These are phyloP conservation scores for Galago senegalensis DNA, from an alignment of 2,797 vertebrate genomes.

Conservation along the genomic window DNA sequence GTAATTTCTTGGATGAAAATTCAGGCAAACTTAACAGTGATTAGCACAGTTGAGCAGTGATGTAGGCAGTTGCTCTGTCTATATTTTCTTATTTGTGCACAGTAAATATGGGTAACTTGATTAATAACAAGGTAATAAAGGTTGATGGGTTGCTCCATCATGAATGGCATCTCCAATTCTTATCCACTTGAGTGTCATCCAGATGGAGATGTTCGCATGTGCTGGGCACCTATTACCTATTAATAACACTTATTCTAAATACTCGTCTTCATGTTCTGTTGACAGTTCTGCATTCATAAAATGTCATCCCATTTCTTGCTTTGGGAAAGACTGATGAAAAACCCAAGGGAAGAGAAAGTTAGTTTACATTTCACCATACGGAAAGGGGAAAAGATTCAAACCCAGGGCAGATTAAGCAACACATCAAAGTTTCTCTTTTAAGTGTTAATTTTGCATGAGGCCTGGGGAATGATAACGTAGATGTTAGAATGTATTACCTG, in stretches of 20 bases:
- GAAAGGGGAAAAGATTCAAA: conserved; percentile 11
- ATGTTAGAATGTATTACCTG: conserved; percentile 59
- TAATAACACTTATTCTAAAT: not conserved
- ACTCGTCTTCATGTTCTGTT: not conserved
- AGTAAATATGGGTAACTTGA: not conserved
- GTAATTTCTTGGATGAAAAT: conserved; percentile 1
- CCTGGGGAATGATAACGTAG: conserved; percentile 55
- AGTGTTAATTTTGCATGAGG: conserved; percentile 72
- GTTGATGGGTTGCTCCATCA: not conserved
- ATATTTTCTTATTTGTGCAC: not conserved
- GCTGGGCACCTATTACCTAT: not conserved
- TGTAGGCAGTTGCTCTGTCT: not conserved
- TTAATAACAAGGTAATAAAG: not conserved
- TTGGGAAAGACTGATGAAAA: conserved; percentile 45
- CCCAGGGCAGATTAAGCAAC: conserved; percentile 41
- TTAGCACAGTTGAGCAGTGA: not conserved
- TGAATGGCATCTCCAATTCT: not conserved
- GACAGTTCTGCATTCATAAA: not conserved
- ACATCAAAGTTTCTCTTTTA: conserved; percentile 69
- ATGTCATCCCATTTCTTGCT: not conserved
- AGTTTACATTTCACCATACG: not conserved
- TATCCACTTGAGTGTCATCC: not conserved
- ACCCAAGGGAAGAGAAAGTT: not conserved
- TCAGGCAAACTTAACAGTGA: not conserved
- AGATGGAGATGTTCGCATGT: not conserved